Base-by-base conservation (phyloP, 2,797 vertebrate genomes). In the Lithobates pipiens region DNA sequence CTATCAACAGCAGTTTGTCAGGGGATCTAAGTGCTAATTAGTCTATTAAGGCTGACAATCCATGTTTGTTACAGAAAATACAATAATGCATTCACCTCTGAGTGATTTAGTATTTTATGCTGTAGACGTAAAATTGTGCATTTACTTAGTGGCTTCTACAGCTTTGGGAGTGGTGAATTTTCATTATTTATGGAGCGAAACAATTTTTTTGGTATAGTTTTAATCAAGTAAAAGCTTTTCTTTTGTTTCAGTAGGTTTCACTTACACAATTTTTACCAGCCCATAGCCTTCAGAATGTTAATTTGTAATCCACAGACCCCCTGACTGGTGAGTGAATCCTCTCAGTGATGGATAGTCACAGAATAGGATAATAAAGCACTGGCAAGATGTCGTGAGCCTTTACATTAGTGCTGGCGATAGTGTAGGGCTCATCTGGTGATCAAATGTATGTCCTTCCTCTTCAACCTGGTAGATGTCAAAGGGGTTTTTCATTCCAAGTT, bases 151-250 rank as follows among this genome's bases (percentile, higher is more conserved):
- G 54, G 72, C 54, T 77, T 76, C 21, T 80, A 72, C 61, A 50
- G 63, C 67, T 80, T 57, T 11, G 73, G 36, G 76, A 25, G 27
- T 61, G 39, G 8, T 46, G 23, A 27, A 36, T 68, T 75, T 77
- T 73, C 73, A 42, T 78, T 83, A 79, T 86, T 86, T 83, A 79
- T 86, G 57, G 63, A 42, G 80, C 21, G 29, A n/a, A 44, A 42
- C 70, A 82, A 42, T 42, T 69, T 73, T 74, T 82, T 57, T 75
- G 75, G 39, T 78, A 75, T 50, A 83, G 42, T 29, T 74, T 78
- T 86, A 86, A 86, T 86, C 76, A 83, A 73, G 42, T 79, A 77
- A 83, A 79, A 83, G 84, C 70, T 32, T 80, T 80, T 80, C 34
- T 50, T 79, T 63, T 67, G 10, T 15, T 39, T 70, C 77, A 36